These are phyloP conservation scores for Platypus cylindrus DNA, from an alignment of 2,888 invertebrate genomes.

Conservation along the genomic window DNA sequence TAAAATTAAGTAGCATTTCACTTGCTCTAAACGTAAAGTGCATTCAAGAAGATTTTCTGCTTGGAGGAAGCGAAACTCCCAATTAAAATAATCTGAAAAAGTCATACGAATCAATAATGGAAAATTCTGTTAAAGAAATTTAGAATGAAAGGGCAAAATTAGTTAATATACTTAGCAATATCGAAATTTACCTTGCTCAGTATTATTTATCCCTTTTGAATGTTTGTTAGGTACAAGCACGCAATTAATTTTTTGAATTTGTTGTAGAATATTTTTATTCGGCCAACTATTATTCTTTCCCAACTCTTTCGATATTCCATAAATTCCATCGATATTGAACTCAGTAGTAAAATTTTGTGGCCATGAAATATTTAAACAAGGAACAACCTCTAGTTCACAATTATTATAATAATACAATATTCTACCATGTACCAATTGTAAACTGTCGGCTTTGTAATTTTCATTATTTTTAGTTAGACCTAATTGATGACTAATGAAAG, in stretches of 20 bases:
- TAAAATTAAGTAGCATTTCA: slow-evolving; percentile 55
- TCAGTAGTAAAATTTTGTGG: slow-evolving; percentile 56
- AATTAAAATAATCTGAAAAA: too few species aligned
- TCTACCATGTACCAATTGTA: slow-evolving; percentile 48
- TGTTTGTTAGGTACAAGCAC: slow-evolving; percentile 59
- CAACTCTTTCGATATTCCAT: slow-evolving; percentile 42
- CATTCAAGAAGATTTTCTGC: slow-evolving; percentile 65
- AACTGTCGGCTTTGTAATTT: slow-evolving; percentile 36
- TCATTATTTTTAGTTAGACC: slow-evolving; percentile 41
- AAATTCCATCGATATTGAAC: slow-evolving; percentile 52
- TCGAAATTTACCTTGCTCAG: too few species aligned
- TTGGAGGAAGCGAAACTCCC: slow-evolving; percentile 66
- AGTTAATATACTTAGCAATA: too few species aligned
- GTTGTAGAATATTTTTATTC: slow-evolving; percentile 49
- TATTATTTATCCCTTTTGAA: too few species aligned
- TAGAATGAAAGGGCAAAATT: too few species aligned
- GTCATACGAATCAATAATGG: too few species aligned
- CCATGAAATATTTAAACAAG: slow-evolving; percentile 59
- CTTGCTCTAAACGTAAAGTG: slow-evolving; percentile 56
- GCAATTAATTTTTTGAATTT: slow-evolving; percentile 53
- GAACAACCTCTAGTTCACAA: slow-evolving; percentile 52
- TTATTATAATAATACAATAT: slow-evolving; percentile 41
- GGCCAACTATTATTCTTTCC: slow-evolving; percentile 47
- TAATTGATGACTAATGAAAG: slow-evolving; percentile 44
- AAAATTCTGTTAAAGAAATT: too few species aligned